Evolutionary conservation across 2,797 vertebrate species (phyloP).

Genomic region (Jordanella pulchra): DNA sequence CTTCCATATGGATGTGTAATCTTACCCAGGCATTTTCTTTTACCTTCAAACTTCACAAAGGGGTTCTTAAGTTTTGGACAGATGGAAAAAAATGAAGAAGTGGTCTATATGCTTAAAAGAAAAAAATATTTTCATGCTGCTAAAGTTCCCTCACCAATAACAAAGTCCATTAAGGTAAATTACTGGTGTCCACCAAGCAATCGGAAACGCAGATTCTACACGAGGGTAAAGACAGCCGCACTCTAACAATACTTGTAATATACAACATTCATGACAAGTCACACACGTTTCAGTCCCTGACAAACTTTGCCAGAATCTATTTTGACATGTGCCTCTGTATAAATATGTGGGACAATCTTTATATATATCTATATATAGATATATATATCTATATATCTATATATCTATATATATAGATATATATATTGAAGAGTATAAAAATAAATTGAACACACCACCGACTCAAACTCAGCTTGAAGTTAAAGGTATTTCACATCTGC

Average conservation of each 20-base stretch:
- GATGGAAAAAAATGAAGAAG: slow-evolving; percentile 51
- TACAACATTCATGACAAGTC: slow-evolving; percentile 75
- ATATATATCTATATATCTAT: no score
- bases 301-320: slow-evolving; percentile 75
- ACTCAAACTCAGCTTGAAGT: slow-evolving; percentile 74
- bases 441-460: slow-evolving; percentile 78
- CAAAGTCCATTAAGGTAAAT: slow-evolving; percentile 64
- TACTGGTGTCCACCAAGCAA: slow-evolving; percentile 55
- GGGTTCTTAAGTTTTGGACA: slow-evolving; percentile 32
- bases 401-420: no score
- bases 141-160: slow-evolving; percentile 62
- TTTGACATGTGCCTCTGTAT: slow-evolving; percentile 66
- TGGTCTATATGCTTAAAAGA: slow-evolving; percentile 26
- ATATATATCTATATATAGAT: slow-evolving; percentile 27
- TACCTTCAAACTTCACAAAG: slow-evolving; percentile 33
- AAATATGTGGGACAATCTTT: slow-evolving; percentile 66
- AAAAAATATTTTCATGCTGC: slow-evolving; percentile 62
- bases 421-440: slow-evolving; percentile 81
- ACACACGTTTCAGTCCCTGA: slow-evolving; percentile 82
- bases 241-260: slow-evolving; percentile 74
- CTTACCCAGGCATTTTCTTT: slow-evolving; percentile 37
- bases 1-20: slow-evolving; percentile 18
- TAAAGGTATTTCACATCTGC: slow-evolving; percentile 76
- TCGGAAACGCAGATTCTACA: slow-evolving; percentile 73
- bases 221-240: slow-evolving; percentile 71